These are phyloP conservation scores for Apteryx mantelli DNA, from an alignment of 2,113 vertebrate genomes.

Conservation along the genomic window DNA sequence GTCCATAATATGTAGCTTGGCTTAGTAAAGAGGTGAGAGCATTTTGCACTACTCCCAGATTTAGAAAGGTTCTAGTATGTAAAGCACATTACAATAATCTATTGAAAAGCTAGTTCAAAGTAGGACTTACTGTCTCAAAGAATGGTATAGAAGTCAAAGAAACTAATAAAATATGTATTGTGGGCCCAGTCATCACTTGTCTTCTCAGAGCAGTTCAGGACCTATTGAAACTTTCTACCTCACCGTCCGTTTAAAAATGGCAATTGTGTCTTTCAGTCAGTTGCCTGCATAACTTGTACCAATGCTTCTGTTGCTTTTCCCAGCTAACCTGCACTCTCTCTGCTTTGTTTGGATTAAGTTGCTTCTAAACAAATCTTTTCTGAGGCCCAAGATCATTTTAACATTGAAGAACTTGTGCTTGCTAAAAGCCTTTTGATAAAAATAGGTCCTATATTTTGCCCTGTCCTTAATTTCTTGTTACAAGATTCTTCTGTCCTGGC, in stretches of 20 bases:
- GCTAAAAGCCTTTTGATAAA: background rate
- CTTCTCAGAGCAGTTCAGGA: background rate
- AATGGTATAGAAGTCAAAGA: background rate
- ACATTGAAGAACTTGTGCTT: conserved; percentile 28
- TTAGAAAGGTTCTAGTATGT: background rate
- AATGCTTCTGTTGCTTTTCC: background rate
- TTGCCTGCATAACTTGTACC: background rate
- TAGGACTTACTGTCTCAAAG: background rate
- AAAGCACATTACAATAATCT: conserved; percentile 2
- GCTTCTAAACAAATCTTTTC: conserved; percentile 3
- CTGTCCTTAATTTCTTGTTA: background rate
- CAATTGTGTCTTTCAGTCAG: background rate
- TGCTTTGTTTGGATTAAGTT: conserved; percentile 5
- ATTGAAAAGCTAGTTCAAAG: background rate
- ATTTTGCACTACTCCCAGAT: background rate
- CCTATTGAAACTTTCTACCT: background rate
- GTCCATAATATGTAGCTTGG: background rate
- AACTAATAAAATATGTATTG: background rate
- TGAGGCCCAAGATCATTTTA: background rate
- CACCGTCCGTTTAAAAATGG: background rate
- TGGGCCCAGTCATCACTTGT: background rate
- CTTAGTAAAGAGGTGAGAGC: background rate
- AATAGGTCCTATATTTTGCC: background rate
- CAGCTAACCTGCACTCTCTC: background rate
- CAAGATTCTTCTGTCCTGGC: background rate